Evolutionary conservation across 1,140 invertebrate species (phyloP).

Genomic region (Drosophila miranda): DNA sequence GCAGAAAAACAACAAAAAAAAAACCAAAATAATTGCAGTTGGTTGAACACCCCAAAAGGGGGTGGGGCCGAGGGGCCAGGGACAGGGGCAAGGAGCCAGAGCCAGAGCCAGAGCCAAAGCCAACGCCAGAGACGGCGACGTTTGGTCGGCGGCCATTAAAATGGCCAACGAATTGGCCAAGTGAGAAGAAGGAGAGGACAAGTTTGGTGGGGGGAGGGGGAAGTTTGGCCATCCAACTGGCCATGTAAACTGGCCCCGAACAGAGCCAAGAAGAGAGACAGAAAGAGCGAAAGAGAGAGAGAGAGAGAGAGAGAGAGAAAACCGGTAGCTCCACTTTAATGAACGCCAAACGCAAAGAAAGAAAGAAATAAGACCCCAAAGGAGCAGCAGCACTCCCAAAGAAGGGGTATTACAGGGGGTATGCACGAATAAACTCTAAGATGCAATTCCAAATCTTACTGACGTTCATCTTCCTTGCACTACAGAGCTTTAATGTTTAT

Average conservation of each 20-base stretch:
- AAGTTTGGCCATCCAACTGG: conserved; percentile 36
- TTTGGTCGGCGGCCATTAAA: conserved; percentile 69
- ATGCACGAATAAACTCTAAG: neutral
- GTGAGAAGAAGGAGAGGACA: conserved; percentile 12
- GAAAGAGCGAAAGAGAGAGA: conserved; percentile 15
- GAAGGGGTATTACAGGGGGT: conserved; percentile 9
- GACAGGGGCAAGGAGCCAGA: conserved; percentile 8
- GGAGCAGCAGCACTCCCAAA: conserved; percentile 8
- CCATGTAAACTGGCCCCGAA: conserved; percentile 58
- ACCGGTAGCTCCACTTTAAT: conserved; percentile 71
- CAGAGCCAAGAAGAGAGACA: conserved; percentile 13
- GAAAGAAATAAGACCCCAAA: conserved; percentile 21
- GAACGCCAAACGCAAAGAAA: conserved; percentile 54
- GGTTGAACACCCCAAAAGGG: conserved; percentile 59
- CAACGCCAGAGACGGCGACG: conserved; percentile 35
- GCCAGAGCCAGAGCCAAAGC: conserved; percentile 2
- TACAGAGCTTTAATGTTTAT: too few species aligned
- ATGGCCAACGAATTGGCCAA: conserved; percentile 72
- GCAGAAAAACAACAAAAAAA: conserved; percentile 43
- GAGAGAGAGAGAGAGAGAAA: conserved; percentile 34
- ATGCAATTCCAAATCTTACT: neutral
- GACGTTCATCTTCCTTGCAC: too few species aligned
- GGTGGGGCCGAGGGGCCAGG: conserved; percentile 22
- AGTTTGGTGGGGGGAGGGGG: neutral
- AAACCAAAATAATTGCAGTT: conserved; percentile 72